These are phyloP conservation scores for Heliconius ismenius DNA, from an alignment of 2,888 invertebrate species.

Conservation along the genomic window DNA sequence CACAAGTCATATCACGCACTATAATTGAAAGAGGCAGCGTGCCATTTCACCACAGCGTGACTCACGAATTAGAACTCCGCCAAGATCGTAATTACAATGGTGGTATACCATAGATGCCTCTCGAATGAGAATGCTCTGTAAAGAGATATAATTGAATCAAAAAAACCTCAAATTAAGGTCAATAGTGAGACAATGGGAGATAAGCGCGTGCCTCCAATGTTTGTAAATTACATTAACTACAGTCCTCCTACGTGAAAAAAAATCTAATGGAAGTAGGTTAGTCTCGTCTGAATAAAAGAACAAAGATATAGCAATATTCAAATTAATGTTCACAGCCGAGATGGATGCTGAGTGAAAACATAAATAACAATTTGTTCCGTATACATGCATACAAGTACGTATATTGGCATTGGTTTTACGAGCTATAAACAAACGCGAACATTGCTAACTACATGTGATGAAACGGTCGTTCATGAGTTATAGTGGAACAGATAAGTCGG, in stretches of 20 bases:
- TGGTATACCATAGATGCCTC: conserved; percentile 74
- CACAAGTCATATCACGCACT: conserved; percentile 71
- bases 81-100: conserved; percentile 75
- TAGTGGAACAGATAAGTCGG: conserved; percentile 39
- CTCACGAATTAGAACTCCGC: conserved; percentile 79
- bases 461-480: conserved; percentile 33
- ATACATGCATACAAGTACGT: background rate
- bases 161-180: conserved; percentile 63
- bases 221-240: conserved; percentile 31
- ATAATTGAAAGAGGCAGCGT: conserved; percentile 72
- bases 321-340: conserved; percentile 1
- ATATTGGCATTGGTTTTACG: conserved; percentile 20
- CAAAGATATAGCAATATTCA: conserved; percentile 12
- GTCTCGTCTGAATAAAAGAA: conserved; percentile 16
- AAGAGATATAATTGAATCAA: conserved; percentile 64
- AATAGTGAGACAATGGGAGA: conserved; percentile 50
- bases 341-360: conserved; percentile 22
- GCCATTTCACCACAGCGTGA: conserved; percentile 77
- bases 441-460: conserved; percentile 39
- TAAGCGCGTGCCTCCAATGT: conserved; percentile 37
- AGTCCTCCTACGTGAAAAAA: conserved; percentile 34
- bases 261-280: conserved; percentile 26
- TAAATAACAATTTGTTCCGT: conserved; percentile 21
- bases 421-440: conserved; percentile 37
- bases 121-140: conserved; percentile 60